Conservation (phyloP, 2,888 invertebrate genomes). For the Girardia tigrina region DNA sequence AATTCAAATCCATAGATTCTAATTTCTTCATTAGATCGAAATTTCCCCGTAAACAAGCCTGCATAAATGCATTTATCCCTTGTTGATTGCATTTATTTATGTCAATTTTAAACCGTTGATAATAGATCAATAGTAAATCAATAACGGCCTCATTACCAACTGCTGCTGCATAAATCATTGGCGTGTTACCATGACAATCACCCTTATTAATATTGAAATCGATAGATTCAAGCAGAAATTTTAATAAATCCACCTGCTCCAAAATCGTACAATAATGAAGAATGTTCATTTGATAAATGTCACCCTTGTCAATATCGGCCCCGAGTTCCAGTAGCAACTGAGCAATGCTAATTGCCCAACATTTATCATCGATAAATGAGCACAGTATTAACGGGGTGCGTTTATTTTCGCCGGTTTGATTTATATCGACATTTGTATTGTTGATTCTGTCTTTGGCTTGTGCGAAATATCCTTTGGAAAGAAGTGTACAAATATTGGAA, state of each 20-base stretch:
- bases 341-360: not conserved
- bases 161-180: not conserved
- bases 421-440: constrained; percentile 6
- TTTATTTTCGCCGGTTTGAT: constrained; percentile 5
- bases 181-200: not conserved
- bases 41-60: not conserved
- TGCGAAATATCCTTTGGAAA: not conserved
- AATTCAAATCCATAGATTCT: not conserved
- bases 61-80: not conserved
- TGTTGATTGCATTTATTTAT: not conserved
- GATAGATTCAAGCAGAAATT: not conserved
- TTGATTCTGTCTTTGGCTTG: not conserved
- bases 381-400: not conserved
- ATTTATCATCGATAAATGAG: not conserved
- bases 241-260: not conserved
- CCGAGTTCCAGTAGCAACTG: not conserved
- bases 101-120: not conserved
- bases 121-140: not conserved
- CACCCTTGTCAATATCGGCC: not conserved
- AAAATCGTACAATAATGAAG: not conserved
- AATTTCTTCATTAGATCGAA: not conserved
- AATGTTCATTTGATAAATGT: not conserved
- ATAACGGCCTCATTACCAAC: not conserved
- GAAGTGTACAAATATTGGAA: not conserved
- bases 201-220: constrained; percentile 19